A percentile compares a stretch with the other conserved stretches of the same genome.
phyloP scores from a whole-genome alignment of 2,797 vertebrate genomes.

The Peromyscus attwateri region DNA sequence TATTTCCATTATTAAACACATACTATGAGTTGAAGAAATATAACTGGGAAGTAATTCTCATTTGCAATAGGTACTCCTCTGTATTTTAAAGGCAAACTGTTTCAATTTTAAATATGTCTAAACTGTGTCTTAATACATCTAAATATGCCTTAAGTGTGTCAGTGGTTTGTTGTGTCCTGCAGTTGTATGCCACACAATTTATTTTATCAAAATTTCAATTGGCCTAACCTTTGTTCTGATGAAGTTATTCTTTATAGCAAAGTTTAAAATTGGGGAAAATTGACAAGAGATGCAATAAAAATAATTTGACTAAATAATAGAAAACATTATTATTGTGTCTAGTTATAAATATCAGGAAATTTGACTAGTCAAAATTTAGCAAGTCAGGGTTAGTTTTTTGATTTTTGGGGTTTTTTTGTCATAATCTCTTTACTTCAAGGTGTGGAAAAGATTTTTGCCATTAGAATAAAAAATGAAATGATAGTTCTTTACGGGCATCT shows the following conservation, averaged over 20 bases:
- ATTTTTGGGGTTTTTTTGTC: too few species aligned
- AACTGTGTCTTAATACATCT: too few species aligned
- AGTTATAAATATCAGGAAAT: neutral
- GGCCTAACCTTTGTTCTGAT: neutral
- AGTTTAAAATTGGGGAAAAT: neutral
- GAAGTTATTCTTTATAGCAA: neutral
- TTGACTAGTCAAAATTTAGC: neutral
- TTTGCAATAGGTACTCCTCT: neutral
- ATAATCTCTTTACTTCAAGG: neutral
- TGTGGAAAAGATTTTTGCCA: neutral
- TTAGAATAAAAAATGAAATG: neutral
- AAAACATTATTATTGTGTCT: neutral
- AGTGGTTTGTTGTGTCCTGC: neutral
- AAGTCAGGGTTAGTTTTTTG: neutral
- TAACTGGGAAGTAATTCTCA: neutral
- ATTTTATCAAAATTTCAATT: constrained; percentile 29
- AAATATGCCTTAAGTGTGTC: neutral
- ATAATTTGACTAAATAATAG: neutral
- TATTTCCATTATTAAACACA: neutral
- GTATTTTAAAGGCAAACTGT: neutral
- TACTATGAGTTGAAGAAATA: neutral
- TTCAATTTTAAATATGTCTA: neutral
- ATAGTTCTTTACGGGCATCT: neutral
- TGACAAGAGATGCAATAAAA: neutral
- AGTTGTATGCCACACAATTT: neutral